Conservation (phyloP, 2,888 invertebrate species). For the Volucella inflata region DNA sequence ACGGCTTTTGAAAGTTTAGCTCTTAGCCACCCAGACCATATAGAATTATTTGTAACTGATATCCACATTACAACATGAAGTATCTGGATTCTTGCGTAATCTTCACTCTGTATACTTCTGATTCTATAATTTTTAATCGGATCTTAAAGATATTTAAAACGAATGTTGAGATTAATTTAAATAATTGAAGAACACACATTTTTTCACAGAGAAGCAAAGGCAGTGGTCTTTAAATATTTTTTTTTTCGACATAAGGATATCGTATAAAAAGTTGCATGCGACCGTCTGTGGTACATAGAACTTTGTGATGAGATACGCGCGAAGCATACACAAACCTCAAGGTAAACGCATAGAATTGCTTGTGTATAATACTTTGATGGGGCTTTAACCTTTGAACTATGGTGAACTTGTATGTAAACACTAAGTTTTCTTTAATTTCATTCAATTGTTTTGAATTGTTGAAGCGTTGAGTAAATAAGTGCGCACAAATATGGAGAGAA, state of each 20-base stretch:
- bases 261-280: conserved; percentile 12
- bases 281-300: conserved; percentile 20
- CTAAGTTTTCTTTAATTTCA: conserved; percentile 38
- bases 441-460: conserved; percentile 45
- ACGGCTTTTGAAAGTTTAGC: no score
- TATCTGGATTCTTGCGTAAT: no score
- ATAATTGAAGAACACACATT: background rate
- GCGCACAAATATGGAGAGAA: conserved; percentile 2
- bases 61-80: no score
- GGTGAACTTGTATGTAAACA: conserved; percentile 14
- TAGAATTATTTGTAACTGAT: no score
- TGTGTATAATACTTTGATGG: background rate
- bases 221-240: background rate
- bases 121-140: no score
- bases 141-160: no score
- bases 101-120: no score
- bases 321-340: background rate
- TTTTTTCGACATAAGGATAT: conserved; percentile 6
- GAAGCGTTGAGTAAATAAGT: conserved; percentile 15
- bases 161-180: no score
- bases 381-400: background rate
- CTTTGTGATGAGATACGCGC: background rate
- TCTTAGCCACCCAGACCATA: no score
- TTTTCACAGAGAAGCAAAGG: conserved; percentile 4
- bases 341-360: background rate